These are phyloP conservation scores for Phasianus colchicus DNA, from an alignment of 2,113 vertebrate genomes.

Conservation along the genomic window DNA sequence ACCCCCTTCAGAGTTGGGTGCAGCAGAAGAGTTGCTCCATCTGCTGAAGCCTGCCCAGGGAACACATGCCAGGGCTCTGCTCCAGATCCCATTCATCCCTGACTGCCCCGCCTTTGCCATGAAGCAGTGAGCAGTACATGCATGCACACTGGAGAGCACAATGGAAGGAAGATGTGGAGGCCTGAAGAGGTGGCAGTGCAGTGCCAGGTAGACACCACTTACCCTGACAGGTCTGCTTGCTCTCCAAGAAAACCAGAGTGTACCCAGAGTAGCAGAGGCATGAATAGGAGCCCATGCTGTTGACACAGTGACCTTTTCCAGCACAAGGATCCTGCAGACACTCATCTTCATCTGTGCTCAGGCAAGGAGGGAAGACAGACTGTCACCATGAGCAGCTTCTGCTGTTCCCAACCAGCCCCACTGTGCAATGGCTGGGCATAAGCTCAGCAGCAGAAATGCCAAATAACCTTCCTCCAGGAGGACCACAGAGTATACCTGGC, in stretches of 20 bases:
- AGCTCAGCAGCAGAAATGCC: not conserved
- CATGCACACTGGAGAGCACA: rapidly evolving
- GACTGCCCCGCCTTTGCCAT: not conserved
- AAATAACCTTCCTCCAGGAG: not conserved
- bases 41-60: not conserved
- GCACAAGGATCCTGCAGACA: constrained; percentile 87
- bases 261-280: constrained; percentile 91
- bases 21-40: not conserved
- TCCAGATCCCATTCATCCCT: not conserved
- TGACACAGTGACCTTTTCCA: constrained; percentile 88
- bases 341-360: constrained; percentile 86
- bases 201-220: constrained; percentile 11
- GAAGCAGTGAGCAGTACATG: not conserved
- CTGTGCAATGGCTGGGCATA: not conserved
- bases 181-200: not conserved
- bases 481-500: rapidly evolving
- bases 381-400: not conserved
- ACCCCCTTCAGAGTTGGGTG: not conserved
- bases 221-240: constrained; percentile 90
- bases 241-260: constrained; percentile 76
- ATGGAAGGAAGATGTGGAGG: not conserved
- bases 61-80: not conserved
- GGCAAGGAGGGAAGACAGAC: not conserved
- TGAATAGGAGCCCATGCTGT: constrained; percentile 88
- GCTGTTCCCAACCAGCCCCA: not conserved